phyloP scores from a whole-genome alignment of 2,888 invertebrate species.

The Leptopilina myrica region DNA sequence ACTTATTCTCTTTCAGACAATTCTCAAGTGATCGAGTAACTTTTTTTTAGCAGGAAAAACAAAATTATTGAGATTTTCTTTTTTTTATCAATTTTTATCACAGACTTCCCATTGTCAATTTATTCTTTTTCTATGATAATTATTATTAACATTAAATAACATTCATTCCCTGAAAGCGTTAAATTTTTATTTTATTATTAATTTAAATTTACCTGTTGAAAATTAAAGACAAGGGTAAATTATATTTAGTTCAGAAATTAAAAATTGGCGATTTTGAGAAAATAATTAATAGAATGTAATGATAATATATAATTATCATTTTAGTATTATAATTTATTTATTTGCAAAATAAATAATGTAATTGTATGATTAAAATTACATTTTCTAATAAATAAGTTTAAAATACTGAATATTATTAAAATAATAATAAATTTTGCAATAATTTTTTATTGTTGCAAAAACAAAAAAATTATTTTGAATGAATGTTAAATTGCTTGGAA shows the following conservation, averaged over 20 bases:
- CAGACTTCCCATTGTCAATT: not conserved
- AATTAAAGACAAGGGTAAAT: too few relatives aligned
- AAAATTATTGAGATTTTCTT: slow-evolving; percentile 37
- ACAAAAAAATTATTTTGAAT: not conserved
- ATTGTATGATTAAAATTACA: too few relatives aligned
- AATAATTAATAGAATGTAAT: too few relatives aligned
- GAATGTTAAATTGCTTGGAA: slow-evolving; percentile 5
- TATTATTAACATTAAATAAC: not conserved
- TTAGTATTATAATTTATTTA: too few relatives aligned
- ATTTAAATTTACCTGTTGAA: too few relatives aligned
- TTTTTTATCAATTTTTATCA: not conserved
- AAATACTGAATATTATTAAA: too few relatives aligned
- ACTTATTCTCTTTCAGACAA: slow-evolving; percentile 44
- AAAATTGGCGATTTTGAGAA: too few relatives aligned
- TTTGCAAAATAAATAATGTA: too few relatives aligned
- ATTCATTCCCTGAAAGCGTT: not conserved
- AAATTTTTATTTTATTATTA: not conserved
- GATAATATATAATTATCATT: too few relatives aligned
- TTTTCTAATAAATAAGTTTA: too few relatives aligned
- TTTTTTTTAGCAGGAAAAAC: slow-evolving; percentile 60
- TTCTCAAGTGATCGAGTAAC: slow-evolving; percentile 51
- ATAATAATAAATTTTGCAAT: too few relatives aligned
- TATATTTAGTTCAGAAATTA: too few relatives aligned
- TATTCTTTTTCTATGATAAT: not conserved
- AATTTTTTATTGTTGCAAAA: not conserved